A percentile compares a stretch with the other conserved stretches of the same genome.
Evolutionary conservation across 2,888 invertebrate genomes (phyloP).

Genomic region (Dromius quadrimaculatus): DNA sequence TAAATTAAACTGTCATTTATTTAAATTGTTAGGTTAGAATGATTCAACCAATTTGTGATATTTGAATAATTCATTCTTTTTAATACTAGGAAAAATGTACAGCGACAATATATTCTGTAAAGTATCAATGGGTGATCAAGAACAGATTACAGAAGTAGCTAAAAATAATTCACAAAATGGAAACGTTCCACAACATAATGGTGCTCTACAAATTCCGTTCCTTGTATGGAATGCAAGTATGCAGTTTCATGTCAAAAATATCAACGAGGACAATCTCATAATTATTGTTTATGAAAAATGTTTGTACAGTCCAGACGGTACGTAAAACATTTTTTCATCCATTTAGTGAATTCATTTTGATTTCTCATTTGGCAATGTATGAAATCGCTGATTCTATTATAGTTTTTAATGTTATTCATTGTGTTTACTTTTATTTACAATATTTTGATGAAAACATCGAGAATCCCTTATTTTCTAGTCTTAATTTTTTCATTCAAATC

Average conservation of each 20-base stretch:
- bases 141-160: slow-evolving; percentile 74
- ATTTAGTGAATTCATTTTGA: too few species aligned
- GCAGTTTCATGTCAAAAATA: slow-evolving; percentile 80
- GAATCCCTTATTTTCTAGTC: too few species aligned
- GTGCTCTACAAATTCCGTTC: slow-evolving; percentile 61
- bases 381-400: too few species aligned
- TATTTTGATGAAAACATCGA: too few species aligned
- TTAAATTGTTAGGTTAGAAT: slow-evolving; percentile 4
- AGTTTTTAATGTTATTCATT: too few species aligned
- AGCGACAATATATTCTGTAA: slow-evolving; percentile 78
- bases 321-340: slow-evolving; percentile 57
- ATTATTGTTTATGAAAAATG: slow-evolving; percentile 80
- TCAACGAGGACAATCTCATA: slow-evolving; percentile 76
- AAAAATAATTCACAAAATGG: slow-evolving; percentile 66
- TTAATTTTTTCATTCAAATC: too few species aligned
- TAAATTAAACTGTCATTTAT: background rate
- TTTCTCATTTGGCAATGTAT: too few species aligned
- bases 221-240: slow-evolving; percentile 81
- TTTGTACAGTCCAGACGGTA: slow-evolving; percentile 80
- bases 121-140: slow-evolving; percentile 79
- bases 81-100: slow-evolving; percentile 69
- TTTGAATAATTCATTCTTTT: slow-evolving; percentile 20
- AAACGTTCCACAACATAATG: slow-evolving; percentile 61
- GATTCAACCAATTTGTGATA: too few species aligned
- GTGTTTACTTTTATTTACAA: too few species aligned